Conservation (phyloP, 2,797 vertebrate genomes). For the Spatula clypeata region DNA sequence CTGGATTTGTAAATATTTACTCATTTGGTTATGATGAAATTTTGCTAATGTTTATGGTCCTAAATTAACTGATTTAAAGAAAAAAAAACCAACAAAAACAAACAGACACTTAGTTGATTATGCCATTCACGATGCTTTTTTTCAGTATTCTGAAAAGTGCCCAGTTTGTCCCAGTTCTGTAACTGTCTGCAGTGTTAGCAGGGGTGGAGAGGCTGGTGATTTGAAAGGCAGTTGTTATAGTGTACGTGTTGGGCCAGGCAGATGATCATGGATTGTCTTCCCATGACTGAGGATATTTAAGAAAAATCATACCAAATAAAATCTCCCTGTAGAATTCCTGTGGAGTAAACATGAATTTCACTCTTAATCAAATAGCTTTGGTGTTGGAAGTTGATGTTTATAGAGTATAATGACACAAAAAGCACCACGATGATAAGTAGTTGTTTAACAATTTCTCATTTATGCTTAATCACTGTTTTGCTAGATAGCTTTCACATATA, state of each 20-base stretch:
- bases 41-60: not conserved
- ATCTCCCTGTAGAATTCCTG: not conserved
- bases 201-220: not conserved
- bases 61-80: not conserved
- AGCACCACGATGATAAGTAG: not conserved
- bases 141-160: not conserved
- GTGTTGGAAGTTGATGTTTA: not conserved
- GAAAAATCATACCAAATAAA: not conserved
- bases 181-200: not conserved
- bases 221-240: not conserved
- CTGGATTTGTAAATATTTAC: not conserved
- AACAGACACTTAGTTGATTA: accelerated
- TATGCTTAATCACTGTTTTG: not conserved
- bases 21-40: not conserved
- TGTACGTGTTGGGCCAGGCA: not conserved
- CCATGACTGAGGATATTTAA: not conserved
- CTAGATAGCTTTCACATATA: not conserved
- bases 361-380: not conserved
- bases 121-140: not conserved
- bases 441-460: not conserved
- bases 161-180: not conserved
- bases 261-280: not conserved
- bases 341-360: not conserved
- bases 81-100: no score
- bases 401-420: not conserved